phyloP scores from a whole-genome alignment of 2,888 invertebrate genomes.

The Dasysyrphus tricinctus region DNA sequence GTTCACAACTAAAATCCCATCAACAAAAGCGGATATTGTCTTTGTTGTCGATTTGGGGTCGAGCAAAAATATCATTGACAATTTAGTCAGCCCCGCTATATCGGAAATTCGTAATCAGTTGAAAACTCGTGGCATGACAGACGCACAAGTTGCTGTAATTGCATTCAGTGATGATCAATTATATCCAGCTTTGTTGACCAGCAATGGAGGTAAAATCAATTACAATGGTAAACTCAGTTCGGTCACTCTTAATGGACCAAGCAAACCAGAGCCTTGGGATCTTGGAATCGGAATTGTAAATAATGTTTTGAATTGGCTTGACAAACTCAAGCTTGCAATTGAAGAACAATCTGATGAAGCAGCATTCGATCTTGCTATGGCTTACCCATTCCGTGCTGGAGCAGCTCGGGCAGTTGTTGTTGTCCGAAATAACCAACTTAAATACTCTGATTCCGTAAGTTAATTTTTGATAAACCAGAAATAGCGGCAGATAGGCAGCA shows the following conservation, averaged over 20 bases:
- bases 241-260: constrained; percentile 81
- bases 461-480: neutral
- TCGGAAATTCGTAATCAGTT: constrained; percentile 80
- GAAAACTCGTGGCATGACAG: constrained; percentile 83
- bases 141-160: constrained; percentile 86
- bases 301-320: constrained; percentile 79
- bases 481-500: neutral
- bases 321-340: constrained; percentile 76
- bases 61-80: constrained; percentile 82
- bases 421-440: constrained; percentile 87
- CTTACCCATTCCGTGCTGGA: constrained; percentile 90
- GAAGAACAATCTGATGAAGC: constrained; percentile 84
- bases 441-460: constrained; percentile 81
- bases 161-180: constrained; percentile 85
- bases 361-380: constrained; percentile 87
- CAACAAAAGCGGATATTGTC: constrained; percentile 91
- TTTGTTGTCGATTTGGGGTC: constrained; percentile 87
- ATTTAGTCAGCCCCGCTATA: constrained; percentile 80
- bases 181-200: constrained; percentile 86
- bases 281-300: constrained; percentile 73
- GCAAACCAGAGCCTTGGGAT: constrained; percentile 76
- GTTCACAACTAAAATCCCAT: constrained; percentile 88
- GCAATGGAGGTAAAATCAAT: constrained; percentile 84
- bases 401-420: constrained; percentile 90
- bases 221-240: constrained; percentile 84